Evolutionary conservation across 2,797 vertebrate genomes (phyloP).

Genomic region (Diglossa cyanea): DNA sequence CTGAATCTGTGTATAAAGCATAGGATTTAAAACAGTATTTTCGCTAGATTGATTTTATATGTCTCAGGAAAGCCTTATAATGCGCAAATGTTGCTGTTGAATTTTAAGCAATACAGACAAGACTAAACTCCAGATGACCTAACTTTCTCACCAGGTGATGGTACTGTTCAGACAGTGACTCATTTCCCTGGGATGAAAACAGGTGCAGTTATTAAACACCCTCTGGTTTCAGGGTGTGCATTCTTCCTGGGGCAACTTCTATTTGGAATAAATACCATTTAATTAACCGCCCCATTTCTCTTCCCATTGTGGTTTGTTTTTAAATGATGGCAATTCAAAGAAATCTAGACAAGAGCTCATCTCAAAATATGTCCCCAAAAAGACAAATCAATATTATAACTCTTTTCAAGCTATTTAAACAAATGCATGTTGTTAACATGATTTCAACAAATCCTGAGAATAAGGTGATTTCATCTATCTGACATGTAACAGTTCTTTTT

Average conservation of each 20-base stretch:
- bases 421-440: not conserved
- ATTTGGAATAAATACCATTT: not conserved
- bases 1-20: not conserved
- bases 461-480: not conserved
- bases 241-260: not conserved
- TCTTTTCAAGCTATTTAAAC: slow-evolving; percentile 38
- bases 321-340: not conserved
- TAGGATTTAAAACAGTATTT: not conserved
- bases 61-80: not conserved
- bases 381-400: not conserved
- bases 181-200: not conserved
- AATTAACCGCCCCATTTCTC: not conserved
- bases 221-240: not conserved
- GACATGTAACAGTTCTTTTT: slow-evolving; percentile 27
- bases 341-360: not conserved
- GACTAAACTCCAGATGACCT: not conserved
- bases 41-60: not conserved
- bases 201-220: not conserved
- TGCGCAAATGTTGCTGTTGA: not conserved
- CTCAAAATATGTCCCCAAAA: not conserved
- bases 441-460: slow-evolving; percentile 50
- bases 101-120: not conserved
- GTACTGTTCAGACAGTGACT: not conserved
- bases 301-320: not conserved
- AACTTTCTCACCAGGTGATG: not conserved